Percentiles rank a stretch among this genome's conserved stretches.
Conservation (phyloP, 2,888 invertebrate genomes). For the Ctenicera cuprea region DNA sequence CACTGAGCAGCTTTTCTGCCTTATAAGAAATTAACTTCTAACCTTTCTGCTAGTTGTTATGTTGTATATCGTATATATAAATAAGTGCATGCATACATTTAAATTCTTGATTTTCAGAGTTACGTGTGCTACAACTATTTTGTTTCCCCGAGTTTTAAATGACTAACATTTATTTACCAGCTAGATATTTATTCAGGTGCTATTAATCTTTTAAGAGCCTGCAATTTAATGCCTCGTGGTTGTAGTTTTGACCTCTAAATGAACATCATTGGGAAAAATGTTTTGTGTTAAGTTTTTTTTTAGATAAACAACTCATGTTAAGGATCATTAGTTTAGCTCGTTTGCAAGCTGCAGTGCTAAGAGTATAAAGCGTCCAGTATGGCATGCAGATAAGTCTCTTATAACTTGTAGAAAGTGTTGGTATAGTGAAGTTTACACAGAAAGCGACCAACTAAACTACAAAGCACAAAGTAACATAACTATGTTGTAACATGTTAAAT, state of each 20-base stretch:
- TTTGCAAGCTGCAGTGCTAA: slow-evolving; percentile 15
- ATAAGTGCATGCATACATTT: slow-evolving; percentile 33
- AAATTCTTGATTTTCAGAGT: slow-evolving; percentile 32
- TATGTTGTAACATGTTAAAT: slow-evolving; percentile 38
- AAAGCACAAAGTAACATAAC: slow-evolving; percentile 37
- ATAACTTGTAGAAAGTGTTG: slow-evolving; percentile 31
- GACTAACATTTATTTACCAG: slow-evolving; percentile 35
- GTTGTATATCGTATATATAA: not conserved
- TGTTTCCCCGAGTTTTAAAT: slow-evolving; percentile 25
- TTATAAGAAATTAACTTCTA: slow-evolving; percentile 19
- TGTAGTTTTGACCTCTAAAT: not conserved
- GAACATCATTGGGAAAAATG: not conserved
- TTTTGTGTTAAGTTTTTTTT: too few species aligned
- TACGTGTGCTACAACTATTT: slow-evolving; percentile 20
- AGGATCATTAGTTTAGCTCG: too few species aligned
- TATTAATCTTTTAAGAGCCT: slow-evolving; percentile 31
- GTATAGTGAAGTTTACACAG: slow-evolving; percentile 28
- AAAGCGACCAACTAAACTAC: slow-evolving; percentile 28
- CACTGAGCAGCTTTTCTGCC: not conserved
- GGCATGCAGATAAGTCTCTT: slow-evolving; percentile 36
- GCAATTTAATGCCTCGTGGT: slow-evolving; percentile 15
- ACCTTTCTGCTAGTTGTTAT: slow-evolving; percentile 11
- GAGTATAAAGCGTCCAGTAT: slow-evolving; percentile 10
- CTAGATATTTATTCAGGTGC: slow-evolving; percentile 21
- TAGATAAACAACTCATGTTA: too few species aligned